Conservation (phyloP, 2,888 invertebrate genomes). For the Pterostichus madidus region DNA sequence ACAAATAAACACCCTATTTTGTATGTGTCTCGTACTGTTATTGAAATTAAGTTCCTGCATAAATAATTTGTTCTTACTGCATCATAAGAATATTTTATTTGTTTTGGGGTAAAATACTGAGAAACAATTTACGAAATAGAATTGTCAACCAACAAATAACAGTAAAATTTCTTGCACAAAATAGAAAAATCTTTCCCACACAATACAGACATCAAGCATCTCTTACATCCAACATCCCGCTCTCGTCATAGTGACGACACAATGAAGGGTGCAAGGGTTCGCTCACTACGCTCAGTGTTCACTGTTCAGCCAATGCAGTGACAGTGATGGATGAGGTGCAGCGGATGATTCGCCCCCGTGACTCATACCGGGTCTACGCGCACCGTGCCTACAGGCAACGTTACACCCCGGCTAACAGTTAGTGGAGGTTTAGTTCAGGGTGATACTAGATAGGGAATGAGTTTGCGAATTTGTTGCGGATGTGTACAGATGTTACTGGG, state of each 20-base stretch:
- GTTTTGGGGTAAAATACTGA: no score
- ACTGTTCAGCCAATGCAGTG: constrained; percentile 52
- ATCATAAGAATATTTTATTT: no score
- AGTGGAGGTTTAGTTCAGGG: background rate
- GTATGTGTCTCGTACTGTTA: no score
- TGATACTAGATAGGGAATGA: background rate
- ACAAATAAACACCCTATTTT: no score
- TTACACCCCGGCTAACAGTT: background rate
- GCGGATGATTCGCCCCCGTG: constrained; percentile 44
- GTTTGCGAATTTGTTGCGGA: background rate
- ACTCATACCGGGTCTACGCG: no score
- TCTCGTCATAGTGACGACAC: constrained; percentile 24
- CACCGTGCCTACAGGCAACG: background rate
- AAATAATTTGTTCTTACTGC: no score
- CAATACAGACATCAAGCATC: constrained; percentile 71
- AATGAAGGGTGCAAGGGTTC: constrained; percentile 38
- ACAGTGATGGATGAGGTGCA: constrained; percentile 62
- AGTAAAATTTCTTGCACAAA: no score
- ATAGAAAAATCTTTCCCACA: constrained; percentile 64
- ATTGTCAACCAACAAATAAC: no score
- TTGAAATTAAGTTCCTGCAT: no score
- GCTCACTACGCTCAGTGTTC: constrained; percentile 6
- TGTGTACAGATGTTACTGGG: background rate
- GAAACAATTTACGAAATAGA: no score
- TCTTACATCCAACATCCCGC: constrained; percentile 67